A percentile compares a stretch with the other conserved stretches of the same genome.
Conservation (phyloP, 2,888 invertebrate genomes). For the Emesis russula region DNA sequence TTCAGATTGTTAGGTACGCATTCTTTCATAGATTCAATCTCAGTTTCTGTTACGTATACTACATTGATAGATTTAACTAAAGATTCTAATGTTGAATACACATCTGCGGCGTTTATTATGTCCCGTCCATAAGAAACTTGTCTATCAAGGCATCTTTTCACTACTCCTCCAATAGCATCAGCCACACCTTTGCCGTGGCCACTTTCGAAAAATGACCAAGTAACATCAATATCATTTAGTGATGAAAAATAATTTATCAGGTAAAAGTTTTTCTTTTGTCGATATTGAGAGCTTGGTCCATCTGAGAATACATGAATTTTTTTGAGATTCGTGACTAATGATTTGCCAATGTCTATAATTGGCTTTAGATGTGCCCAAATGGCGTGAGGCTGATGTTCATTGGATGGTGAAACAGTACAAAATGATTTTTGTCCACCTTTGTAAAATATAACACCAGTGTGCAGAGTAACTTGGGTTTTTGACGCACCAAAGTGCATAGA, state of each 20-base stretch:
- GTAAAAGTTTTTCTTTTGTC: neutral
- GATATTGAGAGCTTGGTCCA: constrained; percentile 12
- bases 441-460: neutral
- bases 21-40: too few relatives aligned
- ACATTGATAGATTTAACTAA: too few relatives aligned
- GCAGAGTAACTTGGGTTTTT: too few relatives aligned
- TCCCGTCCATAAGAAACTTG: too few relatives aligned
- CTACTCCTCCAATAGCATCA: constrained; percentile 1
- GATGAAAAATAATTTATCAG: neutral
- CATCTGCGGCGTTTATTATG: too few relatives aligned
- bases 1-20: too few relatives aligned
- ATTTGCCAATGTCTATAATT: constrained; percentile 16
- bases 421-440: neutral
- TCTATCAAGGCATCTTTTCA: too few relatives aligned
- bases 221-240: neutral
- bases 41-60: too few relatives aligned
- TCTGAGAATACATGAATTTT: constrained; percentile 4
- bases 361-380: constrained; percentile 70
- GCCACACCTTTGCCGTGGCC: constrained; percentile 13
- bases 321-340: neutral
- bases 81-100: too few relatives aligned
- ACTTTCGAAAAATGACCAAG: constrained; percentile 14
- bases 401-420: too few relatives aligned
- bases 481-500: too few relatives aligned
- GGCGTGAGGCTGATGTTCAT: neutral